phyloP scores from a whole-genome alignment of 2,113 vertebrate genomes.

The Rhinichthys klamathensis region DNA sequence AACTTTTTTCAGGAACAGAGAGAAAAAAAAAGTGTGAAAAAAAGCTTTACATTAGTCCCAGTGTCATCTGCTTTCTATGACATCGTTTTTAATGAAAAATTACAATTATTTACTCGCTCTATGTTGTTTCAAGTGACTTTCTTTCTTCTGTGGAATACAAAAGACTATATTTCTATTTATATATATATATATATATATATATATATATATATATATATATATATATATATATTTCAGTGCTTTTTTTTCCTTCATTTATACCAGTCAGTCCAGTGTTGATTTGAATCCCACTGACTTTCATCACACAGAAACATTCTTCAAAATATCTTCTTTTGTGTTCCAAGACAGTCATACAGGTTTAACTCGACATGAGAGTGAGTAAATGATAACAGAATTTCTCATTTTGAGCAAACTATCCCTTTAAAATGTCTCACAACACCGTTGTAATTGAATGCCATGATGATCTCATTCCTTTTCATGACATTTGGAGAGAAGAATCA shows the following conservation, averaged over 20 bases:
- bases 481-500: conserved; percentile 20
- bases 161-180: no score
- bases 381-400: neutral
- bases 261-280: neutral
- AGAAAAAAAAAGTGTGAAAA: neutral
- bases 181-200: no score
- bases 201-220: no score
- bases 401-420: neutral
- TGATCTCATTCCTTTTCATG: conserved; percentile 45
- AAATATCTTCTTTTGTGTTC: neutral
- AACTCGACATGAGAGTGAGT: neutral
- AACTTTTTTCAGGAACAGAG: neutral
- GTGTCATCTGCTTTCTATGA: no score
- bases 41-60: neutral
- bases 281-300: neutral
- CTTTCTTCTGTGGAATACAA: neutral
- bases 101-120: no score
- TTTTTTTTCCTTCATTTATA: neutral
- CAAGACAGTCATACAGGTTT: neutral
- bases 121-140: neutral
- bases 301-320: neutral
- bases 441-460: neutral
- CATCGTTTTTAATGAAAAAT: no score
- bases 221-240: neutral
- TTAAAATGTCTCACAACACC: neutral